Evolutionary conservation across 2,797 vertebrate species (phyloP).

Genomic region (Echiichthys vipera): DNA sequence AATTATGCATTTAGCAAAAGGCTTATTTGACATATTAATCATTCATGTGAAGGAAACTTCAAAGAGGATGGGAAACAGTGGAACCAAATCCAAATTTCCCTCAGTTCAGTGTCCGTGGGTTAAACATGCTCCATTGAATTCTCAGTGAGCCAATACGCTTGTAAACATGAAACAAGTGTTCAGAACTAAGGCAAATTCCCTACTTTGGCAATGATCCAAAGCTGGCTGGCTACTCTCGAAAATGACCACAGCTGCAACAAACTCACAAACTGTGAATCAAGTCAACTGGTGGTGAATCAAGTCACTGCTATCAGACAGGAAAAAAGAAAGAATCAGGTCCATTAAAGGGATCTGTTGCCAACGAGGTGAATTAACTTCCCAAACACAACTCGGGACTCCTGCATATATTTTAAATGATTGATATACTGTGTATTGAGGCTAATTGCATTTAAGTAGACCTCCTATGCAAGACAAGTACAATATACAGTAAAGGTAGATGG

Average conservation of each 20-base stretch:
- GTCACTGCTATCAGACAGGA: constrained; percentile 48
- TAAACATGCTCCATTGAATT: not conserved
- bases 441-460: not conserved
- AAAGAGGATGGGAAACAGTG: constrained; percentile 8
- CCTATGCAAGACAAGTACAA: not conserved
- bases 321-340: constrained; percentile 42
- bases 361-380: constrained; percentile 1
- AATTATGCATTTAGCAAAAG: not conserved
- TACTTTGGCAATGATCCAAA: constrained; percentile 50
- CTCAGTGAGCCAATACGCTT: constrained; percentile 37
- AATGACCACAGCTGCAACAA: constrained; percentile 61
- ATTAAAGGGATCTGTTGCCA: constrained; percentile 55
- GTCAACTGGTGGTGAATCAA: constrained; percentile 57
- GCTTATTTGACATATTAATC: not conserved
- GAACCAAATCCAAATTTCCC: constrained; percentile 6
- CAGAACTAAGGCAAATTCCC: constrained; percentile 47
- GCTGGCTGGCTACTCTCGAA: constrained; percentile 55
- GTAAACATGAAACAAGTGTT: constrained; percentile 66
- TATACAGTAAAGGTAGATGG: not conserved
- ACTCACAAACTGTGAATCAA: constrained; percentile 62
- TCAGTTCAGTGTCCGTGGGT: not conserved
- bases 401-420: not conserved
- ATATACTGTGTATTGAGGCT: too few relatives aligned
- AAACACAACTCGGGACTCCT: not conserved
- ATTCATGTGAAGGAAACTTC: not conserved